phyloP scores from a whole-genome alignment of 2,888 invertebrate species.

The Palloptera scutellata region DNA sequence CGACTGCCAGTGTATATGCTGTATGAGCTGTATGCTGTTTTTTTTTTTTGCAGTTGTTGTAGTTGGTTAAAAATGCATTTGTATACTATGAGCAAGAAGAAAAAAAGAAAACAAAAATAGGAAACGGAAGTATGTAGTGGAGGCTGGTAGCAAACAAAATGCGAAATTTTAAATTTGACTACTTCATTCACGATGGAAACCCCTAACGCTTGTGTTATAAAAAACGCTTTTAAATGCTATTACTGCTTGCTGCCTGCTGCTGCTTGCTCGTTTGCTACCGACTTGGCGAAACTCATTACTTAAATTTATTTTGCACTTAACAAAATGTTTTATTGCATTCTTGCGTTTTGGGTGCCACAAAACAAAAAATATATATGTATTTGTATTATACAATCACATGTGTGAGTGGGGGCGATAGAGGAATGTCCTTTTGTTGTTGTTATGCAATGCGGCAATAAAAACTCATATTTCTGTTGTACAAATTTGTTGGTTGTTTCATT shows the following conservation, averaged over 20 bases:
- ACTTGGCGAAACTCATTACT: conserved; percentile 33
- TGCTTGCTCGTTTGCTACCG: too few species aligned
- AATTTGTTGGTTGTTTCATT: conserved; percentile 23
- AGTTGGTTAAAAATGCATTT: conserved; percentile 6
- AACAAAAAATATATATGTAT: neutral
- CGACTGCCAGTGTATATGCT: neutral
- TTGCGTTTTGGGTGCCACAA: conserved; percentile 12
- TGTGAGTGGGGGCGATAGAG: too few species aligned
- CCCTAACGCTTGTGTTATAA: too few species aligned
- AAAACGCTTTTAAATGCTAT: conserved; percentile 11
- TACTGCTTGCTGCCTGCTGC: conserved; percentile 5
- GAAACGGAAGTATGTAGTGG: neutral
- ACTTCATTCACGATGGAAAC: neutral
- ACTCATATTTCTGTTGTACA: conserved; percentile 30
- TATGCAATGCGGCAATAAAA: conserved; percentile 26
- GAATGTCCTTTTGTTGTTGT: neutral
- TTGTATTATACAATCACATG: neutral
- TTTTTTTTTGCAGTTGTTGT: neutral
- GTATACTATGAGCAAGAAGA: neutral
- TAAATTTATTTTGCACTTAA: conserved; percentile 47
- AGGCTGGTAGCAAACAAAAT: neutral
- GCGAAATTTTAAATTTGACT: conserved; percentile 2
- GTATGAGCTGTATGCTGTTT: neutral
- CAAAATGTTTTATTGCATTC: conserved; percentile 44
- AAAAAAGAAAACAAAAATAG: neutral